Percentiles rank a stretch among this genome's conserved stretches.
Conservation (phyloP, 2,113 vertebrate species). For the Raja brachyura region DNA sequence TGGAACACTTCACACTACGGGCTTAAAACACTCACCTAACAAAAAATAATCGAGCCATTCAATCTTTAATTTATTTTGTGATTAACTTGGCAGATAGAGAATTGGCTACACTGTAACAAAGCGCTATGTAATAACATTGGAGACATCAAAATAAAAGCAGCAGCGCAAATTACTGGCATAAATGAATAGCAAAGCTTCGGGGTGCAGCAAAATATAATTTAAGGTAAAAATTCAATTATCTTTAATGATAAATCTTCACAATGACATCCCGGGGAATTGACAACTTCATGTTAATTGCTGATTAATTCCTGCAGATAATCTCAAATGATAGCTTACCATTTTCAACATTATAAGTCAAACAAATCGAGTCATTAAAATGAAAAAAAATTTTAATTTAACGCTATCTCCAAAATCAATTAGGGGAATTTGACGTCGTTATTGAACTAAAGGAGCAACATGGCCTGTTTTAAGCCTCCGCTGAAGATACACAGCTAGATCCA, state of each 20-base stretch:
- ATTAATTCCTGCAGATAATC: not conserved
- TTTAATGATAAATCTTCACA: not conserved
- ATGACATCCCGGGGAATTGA: not conserved
- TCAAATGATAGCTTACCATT: not conserved
- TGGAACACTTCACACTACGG: not conserved
- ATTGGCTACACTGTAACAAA: not conserved
- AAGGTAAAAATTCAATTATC: not conserved
- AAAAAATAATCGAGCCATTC: constrained; percentile 14
- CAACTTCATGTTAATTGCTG: not conserved
- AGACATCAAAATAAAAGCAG: not conserved
- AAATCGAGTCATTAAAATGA: constrained; percentile 7
- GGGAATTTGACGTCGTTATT: not conserved
- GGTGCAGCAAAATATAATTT: not conserved
- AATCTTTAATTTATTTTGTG: not conserved
- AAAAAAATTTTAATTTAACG: not conserved
- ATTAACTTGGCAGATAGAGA: not conserved
- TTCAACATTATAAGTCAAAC: not conserved
- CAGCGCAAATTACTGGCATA: not conserved
- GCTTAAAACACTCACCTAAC: not conserved
- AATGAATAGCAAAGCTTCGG: not conserved
- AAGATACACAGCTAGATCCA: no score
- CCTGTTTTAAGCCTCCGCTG: not conserved
- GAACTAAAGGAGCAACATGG: not conserved
- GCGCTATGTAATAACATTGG: not conserved
- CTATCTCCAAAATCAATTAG: not conserved